Conservation (phyloP, 2,113 vertebrate species). For the Aphelocoma coerulescens region DNA sequence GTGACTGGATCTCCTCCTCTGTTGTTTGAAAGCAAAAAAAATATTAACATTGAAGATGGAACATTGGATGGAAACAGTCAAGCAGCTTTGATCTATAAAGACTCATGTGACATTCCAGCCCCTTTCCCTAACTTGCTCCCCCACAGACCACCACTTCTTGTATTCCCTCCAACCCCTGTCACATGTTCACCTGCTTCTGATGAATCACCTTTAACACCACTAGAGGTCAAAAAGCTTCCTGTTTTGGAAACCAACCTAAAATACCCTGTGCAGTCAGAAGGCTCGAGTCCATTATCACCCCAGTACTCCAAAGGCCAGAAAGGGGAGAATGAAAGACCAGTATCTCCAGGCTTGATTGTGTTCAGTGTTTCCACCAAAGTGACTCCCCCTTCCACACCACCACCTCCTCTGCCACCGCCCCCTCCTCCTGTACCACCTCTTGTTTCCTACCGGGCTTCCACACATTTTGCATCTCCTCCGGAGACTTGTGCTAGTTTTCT, state of each 20-base stretch:
- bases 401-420: constrained; percentile 68
- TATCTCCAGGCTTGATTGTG: constrained; percentile 82
- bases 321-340: constrained; percentile 73
- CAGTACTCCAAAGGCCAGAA: constrained; percentile 80
- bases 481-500: constrained; percentile 74
- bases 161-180: constrained; percentile 91
- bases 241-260: constrained; percentile 92
- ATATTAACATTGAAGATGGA: constrained; percentile 5
- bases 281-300: constrained; percentile 86
- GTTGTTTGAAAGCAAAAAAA: constrained; percentile 61
- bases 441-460: constrained; percentile 76
- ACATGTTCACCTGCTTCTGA: constrained; percentile 96
- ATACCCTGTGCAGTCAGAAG: constrained; percentile 80
- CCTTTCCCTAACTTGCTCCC: constrained; percentile 94
- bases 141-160: constrained; percentile 90
- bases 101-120: constrained; percentile 87
- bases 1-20: constrained; percentile 46
- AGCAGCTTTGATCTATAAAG: constrained; percentile 61
- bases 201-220: constrained; percentile 91
- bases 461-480: constrained; percentile 85
- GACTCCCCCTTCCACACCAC: constrained; percentile 86
- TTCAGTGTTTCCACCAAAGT: constrained; percentile 78
- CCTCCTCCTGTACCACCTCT: constrained; percentile 67
- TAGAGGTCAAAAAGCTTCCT: constrained; percentile 94
- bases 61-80: constrained; percentile 1